phyloP scores from a whole-genome alignment of 2,797 vertebrate species.

The Enteromius unitaeniatus region DNA sequence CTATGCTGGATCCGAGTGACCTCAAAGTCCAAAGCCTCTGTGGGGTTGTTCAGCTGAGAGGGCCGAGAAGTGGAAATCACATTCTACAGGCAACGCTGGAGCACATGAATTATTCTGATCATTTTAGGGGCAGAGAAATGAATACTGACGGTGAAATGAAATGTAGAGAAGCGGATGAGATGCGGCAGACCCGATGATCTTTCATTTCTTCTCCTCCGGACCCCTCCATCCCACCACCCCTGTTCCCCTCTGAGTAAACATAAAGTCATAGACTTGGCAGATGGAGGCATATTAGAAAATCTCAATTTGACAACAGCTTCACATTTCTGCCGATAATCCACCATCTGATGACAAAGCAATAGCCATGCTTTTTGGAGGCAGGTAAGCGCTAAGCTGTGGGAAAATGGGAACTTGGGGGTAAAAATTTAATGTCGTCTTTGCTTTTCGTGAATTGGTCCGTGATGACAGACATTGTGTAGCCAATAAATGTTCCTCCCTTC shows the following conservation, averaged over 20 bases:
- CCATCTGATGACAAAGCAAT: slow-evolving; percentile 49
- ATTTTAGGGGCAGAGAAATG: slow-evolving; percentile 48
- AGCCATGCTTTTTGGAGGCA: slow-evolving; percentile 2
- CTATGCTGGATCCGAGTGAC: slow-evolving; percentile 56
- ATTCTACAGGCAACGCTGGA: slow-evolving; percentile 54
- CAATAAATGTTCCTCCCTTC: slow-evolving; percentile 48
- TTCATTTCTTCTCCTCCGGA: slow-evolving; percentile 52
- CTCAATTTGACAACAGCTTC: slow-evolving; percentile 51
- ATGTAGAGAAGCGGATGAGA: slow-evolving; percentile 51
- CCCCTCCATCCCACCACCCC: neutral
- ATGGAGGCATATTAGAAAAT: slow-evolving; percentile 52
- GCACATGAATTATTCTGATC: slow-evolving; percentile 63
- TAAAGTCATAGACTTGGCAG: slow-evolving; percentile 51
- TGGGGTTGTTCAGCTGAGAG: slow-evolving; percentile 52
- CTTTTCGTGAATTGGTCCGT: slow-evolving; percentile 16
- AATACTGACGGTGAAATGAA: slow-evolving; percentile 61
- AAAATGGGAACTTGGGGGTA: slow-evolving; percentile 38
- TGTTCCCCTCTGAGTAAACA: slow-evolving; percentile 49
- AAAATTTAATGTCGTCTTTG: slow-evolving; percentile 34
- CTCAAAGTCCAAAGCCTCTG: slow-evolving; percentile 59
- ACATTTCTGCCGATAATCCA: slow-evolving; percentile 52
- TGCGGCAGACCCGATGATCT: slow-evolving; percentile 46
- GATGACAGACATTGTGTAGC: slow-evolving; percentile 38
- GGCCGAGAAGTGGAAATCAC: slow-evolving; percentile 54
- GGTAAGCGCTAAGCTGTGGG: slow-evolving; percentile 27